phyloP scores from a whole-genome alignment of 1,140 invertebrate species.

The Solenopsis invicta region DNA sequence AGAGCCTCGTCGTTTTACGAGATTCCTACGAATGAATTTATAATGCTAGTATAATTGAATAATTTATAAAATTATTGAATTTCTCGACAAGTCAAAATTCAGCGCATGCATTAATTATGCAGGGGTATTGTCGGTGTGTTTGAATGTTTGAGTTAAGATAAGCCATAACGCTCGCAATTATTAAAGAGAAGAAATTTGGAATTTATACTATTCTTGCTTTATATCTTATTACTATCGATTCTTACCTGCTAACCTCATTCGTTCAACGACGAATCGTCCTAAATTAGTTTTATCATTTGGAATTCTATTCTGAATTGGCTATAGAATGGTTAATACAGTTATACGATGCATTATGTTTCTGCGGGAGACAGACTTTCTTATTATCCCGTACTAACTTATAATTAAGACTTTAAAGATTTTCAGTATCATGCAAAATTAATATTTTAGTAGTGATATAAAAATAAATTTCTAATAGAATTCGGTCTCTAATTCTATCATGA shows the following conservation, averaged over 20 bases:
- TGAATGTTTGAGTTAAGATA: conserved; percentile 27
- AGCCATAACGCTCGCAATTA: conserved; percentile 23
- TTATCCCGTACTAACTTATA: neutral
- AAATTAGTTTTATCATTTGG: neutral
- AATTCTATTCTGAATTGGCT: conserved; percentile 8
- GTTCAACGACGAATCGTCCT: neutral
- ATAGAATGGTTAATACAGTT: neutral
- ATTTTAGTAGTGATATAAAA: neutral
- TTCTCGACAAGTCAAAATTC: conserved; percentile 15
- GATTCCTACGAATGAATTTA: conserved; percentile 47
- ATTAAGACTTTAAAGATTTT: neutral
- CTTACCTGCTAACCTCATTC: conserved; percentile 12
- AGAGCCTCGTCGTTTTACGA: conserved; percentile 54
- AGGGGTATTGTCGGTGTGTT: neutral
- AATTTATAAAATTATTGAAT: conserved; percentile 40
- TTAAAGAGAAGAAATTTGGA: conserved; percentile 7
- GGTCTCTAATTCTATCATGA: neutral
- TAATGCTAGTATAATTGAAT: conserved; percentile 16
- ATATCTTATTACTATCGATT: conserved; percentile 26
- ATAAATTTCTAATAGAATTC: neutral
- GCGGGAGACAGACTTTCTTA: neutral
- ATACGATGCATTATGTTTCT: neutral
- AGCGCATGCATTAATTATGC: neutral
- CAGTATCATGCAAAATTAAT: neutral
- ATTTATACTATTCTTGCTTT: neutral